These are phyloP conservation scores for Agelas oroides DNA, from an alignment of 37 sponge, comb jelly and placozoan species.

Conservation along the genomic window DNA sequence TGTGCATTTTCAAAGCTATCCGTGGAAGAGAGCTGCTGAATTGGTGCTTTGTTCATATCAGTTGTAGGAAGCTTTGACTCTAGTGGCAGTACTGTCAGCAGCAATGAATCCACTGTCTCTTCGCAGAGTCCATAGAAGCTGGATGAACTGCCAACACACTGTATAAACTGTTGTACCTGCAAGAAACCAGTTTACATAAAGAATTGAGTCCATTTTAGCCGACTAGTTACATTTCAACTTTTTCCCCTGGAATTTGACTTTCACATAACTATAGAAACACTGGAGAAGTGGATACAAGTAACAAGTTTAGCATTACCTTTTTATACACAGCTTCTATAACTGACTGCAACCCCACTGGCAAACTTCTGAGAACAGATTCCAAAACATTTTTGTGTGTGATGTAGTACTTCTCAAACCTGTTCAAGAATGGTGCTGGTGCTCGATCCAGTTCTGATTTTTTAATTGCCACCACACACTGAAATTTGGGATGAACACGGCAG, in stretches of 20 bases:
- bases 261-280: no score
- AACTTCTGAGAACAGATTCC: conserved; percentile 32
- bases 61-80: not conserved
- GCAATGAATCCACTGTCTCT: conserved; percentile 69
- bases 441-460: conserved; percentile 66
- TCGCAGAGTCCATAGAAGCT: conserved; percentile 43
- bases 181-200: no score
- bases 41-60: no score
- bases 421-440: conserved; percentile 85
- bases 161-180: no score
- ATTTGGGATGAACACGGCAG: conserved; percentile 73
- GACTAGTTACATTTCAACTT: no score
- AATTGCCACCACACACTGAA: conserved; percentile 86
- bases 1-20: not conserved
- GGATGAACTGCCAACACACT: not conserved
- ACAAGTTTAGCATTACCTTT: conserved; percentile 68
- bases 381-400: conserved; percentile 65
- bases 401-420: conserved; percentile 86
- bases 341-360: conserved; percentile 62
- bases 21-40: no score
- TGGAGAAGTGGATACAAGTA: no score
- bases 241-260: no score
- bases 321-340: conserved; percentile 23
- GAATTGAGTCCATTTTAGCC: no score
- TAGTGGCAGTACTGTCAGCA: conserved; percentile 53